Evolutionary conservation across 2,797 vertebrate species (phyloP).

Genomic region (Percopsis omiscomaycus): DNA sequence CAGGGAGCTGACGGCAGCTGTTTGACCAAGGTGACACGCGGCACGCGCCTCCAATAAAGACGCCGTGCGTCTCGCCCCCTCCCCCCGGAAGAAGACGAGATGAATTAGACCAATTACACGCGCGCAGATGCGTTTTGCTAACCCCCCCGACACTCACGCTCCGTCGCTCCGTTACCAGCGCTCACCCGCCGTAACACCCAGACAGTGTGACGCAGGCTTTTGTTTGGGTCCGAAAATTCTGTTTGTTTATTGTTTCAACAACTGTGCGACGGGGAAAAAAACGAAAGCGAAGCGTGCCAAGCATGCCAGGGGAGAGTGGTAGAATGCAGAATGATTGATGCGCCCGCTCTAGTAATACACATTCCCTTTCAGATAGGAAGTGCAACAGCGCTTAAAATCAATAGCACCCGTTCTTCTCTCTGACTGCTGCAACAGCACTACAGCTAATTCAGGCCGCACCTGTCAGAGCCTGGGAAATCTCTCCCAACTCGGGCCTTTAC

Average conservation of each 20-base stretch:
- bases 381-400: slow-evolving; percentile 83
- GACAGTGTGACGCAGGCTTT: slow-evolving; percentile 29
- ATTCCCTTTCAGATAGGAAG: slow-evolving; percentile 81
- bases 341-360: slow-evolving; percentile 78
- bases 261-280: slow-evolving; percentile 24
- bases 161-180: slow-evolving; percentile 2
- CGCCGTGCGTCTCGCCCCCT: slow-evolving; percentile 31
- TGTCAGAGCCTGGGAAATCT: slow-evolving; percentile 80
- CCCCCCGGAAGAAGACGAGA: slow-evolving; percentile 46
- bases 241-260: slow-evolving; percentile 70
- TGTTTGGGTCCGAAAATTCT: slow-evolving; percentile 51
- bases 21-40: slow-evolving; percentile 74
- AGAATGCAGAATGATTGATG: slow-evolving; percentile 78
- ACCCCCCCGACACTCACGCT: slow-evolving; percentile 19
- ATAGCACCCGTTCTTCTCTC: slow-evolving; percentile 75
- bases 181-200: slow-evolving; percentile 11
- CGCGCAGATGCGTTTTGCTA: slow-evolving; percentile 29
- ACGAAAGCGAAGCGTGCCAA: slow-evolving; percentile 35
- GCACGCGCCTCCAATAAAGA: slow-evolving; percentile 65
- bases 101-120: slow-evolving; percentile 42
- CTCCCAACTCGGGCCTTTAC: slow-evolving; percentile 69
- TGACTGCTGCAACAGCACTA: slow-evolving; percentile 80
- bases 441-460: slow-evolving; percentile 82
- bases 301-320: slow-evolving; percentile 62
- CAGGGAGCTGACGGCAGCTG: slow-evolving; percentile 71